Evolutionary conservation across 2,797 vertebrate species (phyloP), one percentile per base, ranked within the genome.

Genomic region (Pseudochaenichthys georgianus): DNA sequence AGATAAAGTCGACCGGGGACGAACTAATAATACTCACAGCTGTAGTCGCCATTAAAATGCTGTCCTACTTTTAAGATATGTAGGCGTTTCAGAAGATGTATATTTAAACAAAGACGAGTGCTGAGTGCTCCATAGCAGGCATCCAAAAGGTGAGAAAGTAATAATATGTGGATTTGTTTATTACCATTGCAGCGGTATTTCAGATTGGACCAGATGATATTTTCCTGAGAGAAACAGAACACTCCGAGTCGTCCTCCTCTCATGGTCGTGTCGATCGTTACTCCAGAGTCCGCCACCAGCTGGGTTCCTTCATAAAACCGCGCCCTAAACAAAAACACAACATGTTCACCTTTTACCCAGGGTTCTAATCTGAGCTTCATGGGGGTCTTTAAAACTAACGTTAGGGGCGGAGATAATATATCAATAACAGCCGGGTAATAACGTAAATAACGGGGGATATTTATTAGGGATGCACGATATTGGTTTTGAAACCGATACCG

Each of bases 191-290:
- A 99, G 83, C 98, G 98, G 16, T 99, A 99, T 80, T 97, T 99
- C 86, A 99, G 90, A 90, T 99, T 99, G 87, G 98, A 99, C 98
- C 98, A 99, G 93, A 99, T 99, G 84, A 99, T 99, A 90, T 99
- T 99, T 95, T 99, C 98, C 88, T 99, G 98, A 69, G 98, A 99
- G 95, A 99, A 99, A 85, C 98, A 99, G 96, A 99, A 99, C 77
- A 99, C 98, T 0, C 98, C 98, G 3, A 99, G 96, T 73, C 98
- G 94, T 75, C 98, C 98, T 85, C 98, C 98, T 83, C 98, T 96
- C 98, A 99, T 99, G 0, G 98, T 99, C 3, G 98, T 99, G 89
- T 99, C 98, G 64, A 99, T 98, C 4, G 97, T 99, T 80, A 99
- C 97, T 5, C 98, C 98, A 3, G 98, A 98, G 91, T 99, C 98